These are phyloP conservation scores for Ichneumoninae sp. DNA, from an alignment of 2,888 invertebrate species.

Conservation along the genomic window DNA sequence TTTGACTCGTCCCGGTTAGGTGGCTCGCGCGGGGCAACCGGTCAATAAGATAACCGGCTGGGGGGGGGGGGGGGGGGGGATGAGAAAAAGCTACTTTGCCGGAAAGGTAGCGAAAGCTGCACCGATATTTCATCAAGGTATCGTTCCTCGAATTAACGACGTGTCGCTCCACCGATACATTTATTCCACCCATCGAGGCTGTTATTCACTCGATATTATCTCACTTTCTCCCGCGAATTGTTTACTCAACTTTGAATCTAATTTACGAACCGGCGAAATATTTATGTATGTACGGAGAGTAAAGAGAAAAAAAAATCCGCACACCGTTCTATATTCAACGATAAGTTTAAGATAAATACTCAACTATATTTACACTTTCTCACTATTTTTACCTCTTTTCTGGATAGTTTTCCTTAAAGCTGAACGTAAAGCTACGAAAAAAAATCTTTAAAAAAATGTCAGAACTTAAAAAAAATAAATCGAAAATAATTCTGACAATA, in stretches of 20 bases:
- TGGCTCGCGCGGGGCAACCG: constrained; percentile 26
- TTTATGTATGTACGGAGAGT: not conserved
- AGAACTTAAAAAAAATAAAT: too few species aligned
- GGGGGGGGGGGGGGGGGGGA: not conserved
- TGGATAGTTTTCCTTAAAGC: too few species aligned
- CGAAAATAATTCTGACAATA: too few species aligned
- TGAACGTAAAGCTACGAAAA: too few species aligned
- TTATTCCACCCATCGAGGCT: constrained; percentile 22
- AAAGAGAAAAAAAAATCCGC: too few species aligned
- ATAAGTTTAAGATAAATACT: too few species aligned
- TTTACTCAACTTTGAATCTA: not conserved
- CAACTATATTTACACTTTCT: too few species aligned
- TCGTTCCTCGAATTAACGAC: constrained; percentile 55
- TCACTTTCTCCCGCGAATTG: not conserved
- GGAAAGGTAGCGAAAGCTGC: constrained; percentile 18
- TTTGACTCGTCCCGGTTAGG: constrained; percentile 42
- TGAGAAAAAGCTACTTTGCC: constrained; percentile 43
- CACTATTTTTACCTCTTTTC: too few species aligned
- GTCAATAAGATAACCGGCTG: constrained; percentile 51
- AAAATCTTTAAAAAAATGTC: too few species aligned
- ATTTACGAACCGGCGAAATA: not conserved
- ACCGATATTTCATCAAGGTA: constrained; percentile 48
- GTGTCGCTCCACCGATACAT: constrained; percentile 45
- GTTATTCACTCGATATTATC: constrained; percentile 25
- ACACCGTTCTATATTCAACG: too few species aligned